Base-by-base conservation (phyloP, 2,888 invertebrate species). In the Lithophane semibrunnea region DNA sequence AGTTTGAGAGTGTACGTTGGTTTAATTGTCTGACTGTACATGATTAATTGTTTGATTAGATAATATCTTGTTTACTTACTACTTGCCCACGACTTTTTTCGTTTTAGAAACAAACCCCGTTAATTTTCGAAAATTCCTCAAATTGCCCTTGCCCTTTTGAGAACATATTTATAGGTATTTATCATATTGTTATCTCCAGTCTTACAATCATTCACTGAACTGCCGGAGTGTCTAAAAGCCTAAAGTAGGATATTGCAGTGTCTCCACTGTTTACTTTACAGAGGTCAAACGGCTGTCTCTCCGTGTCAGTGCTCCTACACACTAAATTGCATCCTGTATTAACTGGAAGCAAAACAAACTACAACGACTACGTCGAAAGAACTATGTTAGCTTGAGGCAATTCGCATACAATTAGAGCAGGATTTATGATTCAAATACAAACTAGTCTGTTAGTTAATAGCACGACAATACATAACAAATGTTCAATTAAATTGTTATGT, bases 401-500 rank as follows among this genome's bases (percentile, higher is more conserved):
- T 54, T 63, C 58, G 80, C 80, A 83, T 71, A 73, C 82, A 73
- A 56, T 68, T 72, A 74, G 29, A 64, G 18, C 64, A 75, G 71
- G 69, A 85, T 85, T 85, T 69, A 75, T 54, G 64, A 73, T 63
- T n/a, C 47, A 58, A 73, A 74, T 54, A 80, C 76, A 58, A 84
- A 76, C 73, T 52, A 47, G 75, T 68, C 21, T 37, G 61, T 69
- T 82, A 66, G 67, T 61, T 74, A 79, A 73, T 65, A 79, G 84
- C 47, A 81, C 58, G 75, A 83, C 83, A 83, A 82, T 77, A 83
- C 73, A 83, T 83, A 77, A 83, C 83, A 73, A 83, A 85, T 82
- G 73, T 83, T 74, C 83, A 83, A 83, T 86, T 86, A 82, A 86
- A 83, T 73, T 68, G 83, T 77, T 86, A 86, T 86, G 83, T 77